Percentiles rank a stretch among this genome's conserved stretches.
Evolutionary conservation across 1,140 invertebrate genomes (phyloP).

Genomic region (Pentalonia nigronervosa): DNA sequence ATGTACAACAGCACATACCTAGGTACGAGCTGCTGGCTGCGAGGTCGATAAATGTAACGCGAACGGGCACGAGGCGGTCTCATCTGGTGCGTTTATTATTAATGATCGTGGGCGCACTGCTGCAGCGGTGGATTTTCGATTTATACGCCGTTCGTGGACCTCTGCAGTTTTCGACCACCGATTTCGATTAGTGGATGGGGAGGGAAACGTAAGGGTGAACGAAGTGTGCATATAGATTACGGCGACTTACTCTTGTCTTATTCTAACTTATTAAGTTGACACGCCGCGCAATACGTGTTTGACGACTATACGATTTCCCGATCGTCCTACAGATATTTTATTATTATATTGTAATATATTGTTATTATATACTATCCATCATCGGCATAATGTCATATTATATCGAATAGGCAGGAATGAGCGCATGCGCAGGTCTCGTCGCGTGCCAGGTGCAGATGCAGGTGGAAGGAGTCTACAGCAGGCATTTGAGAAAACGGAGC

Average conservation of each 20-base stretch:
- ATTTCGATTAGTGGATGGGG: background rate
- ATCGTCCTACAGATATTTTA: no score
- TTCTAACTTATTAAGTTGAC: no score
- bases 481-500: no score
- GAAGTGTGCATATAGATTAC: background rate
- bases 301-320: no score
- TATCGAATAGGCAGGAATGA: no score
- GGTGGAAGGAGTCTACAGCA: no score
- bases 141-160: background rate
- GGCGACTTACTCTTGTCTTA: background rate
- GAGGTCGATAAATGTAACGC: conserved; percentile 50
- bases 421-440: no score
- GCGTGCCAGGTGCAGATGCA: no score
- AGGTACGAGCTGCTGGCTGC: background rate
- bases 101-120: background rate
- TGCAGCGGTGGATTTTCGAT: background rate
- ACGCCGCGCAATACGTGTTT: no score
- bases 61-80: background rate
- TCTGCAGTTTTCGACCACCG: background rate
- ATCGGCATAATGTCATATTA: no score
- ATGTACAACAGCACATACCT: background rate
- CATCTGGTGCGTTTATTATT: background rate
- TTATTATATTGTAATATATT: no score
- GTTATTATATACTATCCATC: no score
- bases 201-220: background rate